Evolutionary conservation across 2,888 invertebrate genomes (phyloP).

Genomic region (Scaptomyza tumidula): DNA sequence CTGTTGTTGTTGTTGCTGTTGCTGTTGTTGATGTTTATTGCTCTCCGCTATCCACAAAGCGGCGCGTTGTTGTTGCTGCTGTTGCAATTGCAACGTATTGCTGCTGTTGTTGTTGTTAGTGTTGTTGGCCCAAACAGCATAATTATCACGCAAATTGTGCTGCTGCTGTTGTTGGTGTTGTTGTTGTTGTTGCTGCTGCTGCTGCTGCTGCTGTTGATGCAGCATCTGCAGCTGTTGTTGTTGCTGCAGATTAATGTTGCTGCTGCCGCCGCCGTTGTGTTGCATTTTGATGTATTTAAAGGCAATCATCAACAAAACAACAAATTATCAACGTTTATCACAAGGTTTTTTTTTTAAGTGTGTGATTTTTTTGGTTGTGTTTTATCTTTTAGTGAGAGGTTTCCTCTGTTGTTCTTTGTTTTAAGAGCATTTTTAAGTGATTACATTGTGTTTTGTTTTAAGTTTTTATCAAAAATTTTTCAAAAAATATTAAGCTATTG

Average conservation of each 20-base stretch:
- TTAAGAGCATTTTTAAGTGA: conserved; percentile 13
- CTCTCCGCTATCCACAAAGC: background rate
- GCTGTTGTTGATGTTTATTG: conserved; percentile 59
- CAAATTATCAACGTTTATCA: conserved; percentile 71
- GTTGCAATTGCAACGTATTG: conserved; percentile 41
- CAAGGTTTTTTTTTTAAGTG: conserved; percentile 37
- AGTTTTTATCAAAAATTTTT: conserved; percentile 2
- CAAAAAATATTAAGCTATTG: conserved; percentile 8
- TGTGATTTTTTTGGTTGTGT: conserved; percentile 33
- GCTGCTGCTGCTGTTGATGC: conserved; percentile 45
- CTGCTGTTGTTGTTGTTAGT: conserved; percentile 39
- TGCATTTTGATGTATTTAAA: conserved; percentile 69
- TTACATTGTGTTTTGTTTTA: conserved; percentile 2
- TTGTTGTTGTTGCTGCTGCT: conserved; percentile 40
- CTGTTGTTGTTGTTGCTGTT: conserved; percentile 34
- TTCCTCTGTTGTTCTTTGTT: conserved; percentile 32
- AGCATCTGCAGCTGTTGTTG: conserved; percentile 44
- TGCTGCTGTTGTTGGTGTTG: conserved; percentile 41
- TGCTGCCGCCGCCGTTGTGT: conserved; percentile 56
- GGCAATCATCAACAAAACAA: conserved; percentile 70
- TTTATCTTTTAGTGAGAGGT: conserved; percentile 17
- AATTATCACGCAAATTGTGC: conserved; percentile 49
- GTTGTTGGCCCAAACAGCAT: conserved; percentile 55
- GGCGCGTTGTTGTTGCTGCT: conserved; percentile 43
- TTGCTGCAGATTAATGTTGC: conserved; percentile 38